phyloP scores from a whole-genome alignment of 2,797 vertebrate species.

The Sebastes cheni region DNA sequence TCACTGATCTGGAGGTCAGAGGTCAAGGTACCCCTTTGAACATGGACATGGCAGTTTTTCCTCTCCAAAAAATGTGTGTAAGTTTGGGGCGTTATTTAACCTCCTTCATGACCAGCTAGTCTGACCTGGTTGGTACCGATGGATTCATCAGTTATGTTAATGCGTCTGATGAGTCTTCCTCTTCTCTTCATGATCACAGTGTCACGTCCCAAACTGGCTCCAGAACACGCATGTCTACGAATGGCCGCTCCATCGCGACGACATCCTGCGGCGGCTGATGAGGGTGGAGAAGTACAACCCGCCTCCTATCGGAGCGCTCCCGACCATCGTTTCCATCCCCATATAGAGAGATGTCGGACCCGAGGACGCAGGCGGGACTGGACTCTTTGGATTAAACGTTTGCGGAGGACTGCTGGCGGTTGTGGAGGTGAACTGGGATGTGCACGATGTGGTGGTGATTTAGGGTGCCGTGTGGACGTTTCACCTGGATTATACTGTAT shows the following conservation, averaged over 20 bases:
- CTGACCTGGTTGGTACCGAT: too few relatives aligned
- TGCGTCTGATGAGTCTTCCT: too few relatives aligned
- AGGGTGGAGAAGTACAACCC: slow-evolving; percentile 87
- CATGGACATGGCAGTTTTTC: too few relatives aligned
- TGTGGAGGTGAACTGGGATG: neutral
- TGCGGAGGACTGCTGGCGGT: neutral
- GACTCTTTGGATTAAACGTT: too few relatives aligned
- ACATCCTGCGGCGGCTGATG: slow-evolving; percentile 86
- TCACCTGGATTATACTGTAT: neutral
- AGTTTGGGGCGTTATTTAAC: too few relatives aligned
- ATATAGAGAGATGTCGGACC: slow-evolving; percentile 62
- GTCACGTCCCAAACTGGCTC: slow-evolving; percentile 86
- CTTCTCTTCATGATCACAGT: slow-evolving; percentile 50
- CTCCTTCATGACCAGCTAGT: too few relatives aligned
- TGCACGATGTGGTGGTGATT: neutral
- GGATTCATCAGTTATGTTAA: too few relatives aligned
- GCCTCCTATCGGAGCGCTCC: slow-evolving; percentile 83
- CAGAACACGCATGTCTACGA: slow-evolving; percentile 85
- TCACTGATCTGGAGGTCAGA: too few relatives aligned
- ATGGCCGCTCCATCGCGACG: slow-evolving; percentile 84
- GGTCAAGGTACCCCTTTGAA: too few relatives aligned
- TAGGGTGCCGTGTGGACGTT: neutral
- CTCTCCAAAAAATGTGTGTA: too few relatives aligned
- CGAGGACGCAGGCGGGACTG: neutral
- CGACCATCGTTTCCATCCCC: slow-evolving; percentile 86